Percentiles rank a stretch among this genome's conserved stretches.
These are phyloP conservation scores for Brachionus paranguensis DNA, from an alignment of 1,140 invertebrate genomes.

Conservation along the genomic window DNA sequence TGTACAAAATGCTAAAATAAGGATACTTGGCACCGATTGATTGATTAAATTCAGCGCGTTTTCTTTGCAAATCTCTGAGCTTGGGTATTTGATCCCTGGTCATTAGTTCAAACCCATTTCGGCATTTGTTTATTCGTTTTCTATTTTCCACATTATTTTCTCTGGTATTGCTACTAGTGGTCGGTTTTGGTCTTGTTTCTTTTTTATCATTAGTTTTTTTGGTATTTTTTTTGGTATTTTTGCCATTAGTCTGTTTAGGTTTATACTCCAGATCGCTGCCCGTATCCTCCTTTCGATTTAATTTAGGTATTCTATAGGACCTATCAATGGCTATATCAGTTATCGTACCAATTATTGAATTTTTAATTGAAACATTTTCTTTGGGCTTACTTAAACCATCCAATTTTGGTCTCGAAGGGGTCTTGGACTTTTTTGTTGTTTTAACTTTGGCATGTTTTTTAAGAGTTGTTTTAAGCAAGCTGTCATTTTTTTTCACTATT, in stretches of 20 bases:
- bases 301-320: neutral
- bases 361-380: neutral
- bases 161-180: neutral
- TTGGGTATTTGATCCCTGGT: neutral
- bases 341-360: neutral
- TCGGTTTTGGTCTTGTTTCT: neutral
- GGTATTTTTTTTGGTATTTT: neutral
- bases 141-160: neutral
- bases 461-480: neutral
- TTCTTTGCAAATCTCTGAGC: neutral
- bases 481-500: neutral
- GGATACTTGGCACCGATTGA: slow-evolving; percentile 8
- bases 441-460: neutral
- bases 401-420: neutral
- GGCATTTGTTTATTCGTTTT: neutral
- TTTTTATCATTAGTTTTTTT: neutral
- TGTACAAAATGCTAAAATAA: neutral
- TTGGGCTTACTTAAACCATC: neutral
- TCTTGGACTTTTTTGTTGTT: neutral
- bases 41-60: neutral
- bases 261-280: neutral
- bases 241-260: neutral
- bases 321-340: neutral
- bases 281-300: neutral
- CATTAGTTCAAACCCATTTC: neutral